Conservation (phyloP, 2,797 vertebrate species). For the Morelia viridis region DNA sequence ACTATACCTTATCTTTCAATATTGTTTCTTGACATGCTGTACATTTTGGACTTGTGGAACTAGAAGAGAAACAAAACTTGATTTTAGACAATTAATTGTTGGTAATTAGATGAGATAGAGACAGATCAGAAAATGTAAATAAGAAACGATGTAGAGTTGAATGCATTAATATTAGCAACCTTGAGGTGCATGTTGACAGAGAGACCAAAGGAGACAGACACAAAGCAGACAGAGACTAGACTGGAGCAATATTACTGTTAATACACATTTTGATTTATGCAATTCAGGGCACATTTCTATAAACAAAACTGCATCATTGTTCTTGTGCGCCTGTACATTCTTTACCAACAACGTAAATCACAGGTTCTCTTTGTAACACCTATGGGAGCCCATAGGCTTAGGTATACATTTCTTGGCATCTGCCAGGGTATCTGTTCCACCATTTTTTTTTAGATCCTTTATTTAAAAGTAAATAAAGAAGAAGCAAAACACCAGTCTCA, state of each 20-base stretch:
- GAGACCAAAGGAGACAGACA: not conserved
- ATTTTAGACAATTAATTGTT: not conserved
- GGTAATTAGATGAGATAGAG: not conserved
- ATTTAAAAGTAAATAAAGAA: not conserved
- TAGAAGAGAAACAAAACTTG: conserved; percentile 55
- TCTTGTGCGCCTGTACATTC: not conserved
- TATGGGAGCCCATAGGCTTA: not conserved
- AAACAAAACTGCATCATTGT: not conserved
- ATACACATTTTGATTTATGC: not conserved
- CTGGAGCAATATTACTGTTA: not conserved
- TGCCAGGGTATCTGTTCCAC: not conserved
- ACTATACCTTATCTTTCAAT: conserved; percentile 78
- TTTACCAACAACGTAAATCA: not conserved
- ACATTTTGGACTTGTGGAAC: conserved; percentile 76
- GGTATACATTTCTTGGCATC: not conserved
- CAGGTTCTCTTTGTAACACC: not conserved
- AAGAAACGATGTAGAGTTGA: not conserved
- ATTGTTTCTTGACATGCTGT: conserved; percentile 79
- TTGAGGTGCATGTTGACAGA: not conserved
- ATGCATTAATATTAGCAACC: not conserved
- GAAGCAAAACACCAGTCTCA: not conserved
- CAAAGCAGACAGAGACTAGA: not conserved
- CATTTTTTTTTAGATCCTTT: not conserved
- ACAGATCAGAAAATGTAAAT: rapidly evolving
- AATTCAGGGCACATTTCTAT: not conserved